phyloP scores from a whole-genome alignment of 2,113 vertebrate species.

The Australoheros scitulus region DNA sequence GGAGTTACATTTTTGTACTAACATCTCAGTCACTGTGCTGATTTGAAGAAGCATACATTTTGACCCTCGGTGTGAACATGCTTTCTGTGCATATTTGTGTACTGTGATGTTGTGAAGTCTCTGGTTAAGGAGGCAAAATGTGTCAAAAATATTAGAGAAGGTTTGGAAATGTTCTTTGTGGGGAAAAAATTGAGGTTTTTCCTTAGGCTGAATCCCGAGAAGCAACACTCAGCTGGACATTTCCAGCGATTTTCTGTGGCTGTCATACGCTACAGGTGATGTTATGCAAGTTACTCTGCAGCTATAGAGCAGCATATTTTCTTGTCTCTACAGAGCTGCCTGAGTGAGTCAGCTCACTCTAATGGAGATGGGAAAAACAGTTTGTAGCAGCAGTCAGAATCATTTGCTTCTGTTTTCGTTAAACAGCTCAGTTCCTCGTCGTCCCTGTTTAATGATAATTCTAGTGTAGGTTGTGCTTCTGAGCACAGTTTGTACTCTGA shows the following conservation, averaged over 20 bases:
- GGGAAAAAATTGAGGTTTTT: not conserved
- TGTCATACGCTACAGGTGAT: not conserved
- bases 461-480: not conserved
- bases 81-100: not conserved
- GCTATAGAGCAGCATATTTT: not conserved
- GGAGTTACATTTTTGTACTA: not conserved
- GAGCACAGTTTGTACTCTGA: not conserved
- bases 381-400: not conserved
- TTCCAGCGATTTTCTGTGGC: not conserved
- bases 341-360: not conserved
- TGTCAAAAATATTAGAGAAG: not conserved
- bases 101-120: accelerated
- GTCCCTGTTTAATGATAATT: not conserved
- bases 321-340: not conserved
- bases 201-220: not conserved
- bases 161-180: not conserved
- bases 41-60: not conserved
- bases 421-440: not conserved
- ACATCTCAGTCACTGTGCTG: not conserved
- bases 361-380: not conserved
- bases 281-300: conserved; percentile 1
- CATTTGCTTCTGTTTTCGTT: not conserved
- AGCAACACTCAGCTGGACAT: not conserved
- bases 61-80: not conserved
- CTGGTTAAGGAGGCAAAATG: not conserved